Evolutionary conservation across 2,888 invertebrate genomes (phyloP), one percentile per base, ranked within the genome.

Genomic region (Lasioglossum vierecki): DNA sequence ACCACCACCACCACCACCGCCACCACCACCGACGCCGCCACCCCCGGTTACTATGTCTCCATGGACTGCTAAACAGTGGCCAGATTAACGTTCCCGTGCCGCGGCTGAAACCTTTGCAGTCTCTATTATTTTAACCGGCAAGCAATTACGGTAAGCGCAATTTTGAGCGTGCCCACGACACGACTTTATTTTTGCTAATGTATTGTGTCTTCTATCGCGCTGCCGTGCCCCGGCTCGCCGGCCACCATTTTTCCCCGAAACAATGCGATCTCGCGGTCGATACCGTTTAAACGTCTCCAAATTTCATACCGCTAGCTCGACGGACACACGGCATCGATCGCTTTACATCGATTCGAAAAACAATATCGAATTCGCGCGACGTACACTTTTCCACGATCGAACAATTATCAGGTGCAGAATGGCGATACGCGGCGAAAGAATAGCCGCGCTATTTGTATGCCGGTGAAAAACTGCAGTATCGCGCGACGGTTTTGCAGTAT

Each of bases 31-130:
- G 2, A 3, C 35, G 30, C 39, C 4, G 22, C 39, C 26, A 26
- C 30, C 26, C 4, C 30, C 63, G 30, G 63, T 63, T 63, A 63
- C 57, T 57, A 73, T 74, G 60, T 78, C 81, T 75, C 71, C 76
- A 49, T 70, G 60, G 79, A 76, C 71, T 68, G 84, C 84, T 84
- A 84, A 85, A 85, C 80, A 84, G 84, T 85, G 76, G 84, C 76
- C 79, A 41, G 84, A 84, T 84, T 85, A 80, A 85, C 84, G 71
- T 85, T 85, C 75, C 72, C 79, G 49, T 60, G 63, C 76, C 18
- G 35, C 46, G 60, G 35, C 68, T 63, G 63, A 39, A 76, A 73
- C 41, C 72, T 35, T 26, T 41, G 70, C 49, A 63, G 39, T 75
- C 74, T 80, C 76, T 77, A 84, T 84, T 80, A 85, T 84, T 85